Evolutionary conservation across 2,113 vertebrate genomes (phyloP), one percentile per base, ranked within the genome.

Genomic region (Myocastor coypus): DNA sequence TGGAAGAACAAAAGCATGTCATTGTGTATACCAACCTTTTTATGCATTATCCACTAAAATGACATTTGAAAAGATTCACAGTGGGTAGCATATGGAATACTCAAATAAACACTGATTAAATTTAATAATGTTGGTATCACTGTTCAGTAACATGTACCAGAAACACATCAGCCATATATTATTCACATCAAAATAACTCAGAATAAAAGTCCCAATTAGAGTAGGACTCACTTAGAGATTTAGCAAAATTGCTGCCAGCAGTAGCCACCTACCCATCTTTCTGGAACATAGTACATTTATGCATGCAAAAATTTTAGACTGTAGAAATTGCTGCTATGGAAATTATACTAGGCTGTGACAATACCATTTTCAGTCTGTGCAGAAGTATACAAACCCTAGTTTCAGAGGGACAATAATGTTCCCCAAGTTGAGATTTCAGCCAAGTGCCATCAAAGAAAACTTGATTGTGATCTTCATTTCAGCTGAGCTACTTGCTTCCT

Each of bases 111-210:
- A 84, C 52, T 96, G 63, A 89, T 92, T 97, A 95, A 94, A 92
- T 97, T 97, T 97, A 97, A 97, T 98, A 97, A 97, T 96, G 95
- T 96, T 97, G 96, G 37, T 94, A 93, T 97, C 96, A 96, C 83
- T 96, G 91, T 97, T 97, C 95, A 91, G 86, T 95, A 96, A 96
- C 96, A 94, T 94, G 83, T 97, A 94, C 75, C 91, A 91, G 86
- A 80, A 96, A 92, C 92, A 85, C 19, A 84, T 88, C 95, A 81
- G 96, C 83, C 95, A 83, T 97, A 91, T 95, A 97, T 95, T 95
- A 97, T 96, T 96, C 96, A 84, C 83, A 96, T 95, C 94, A 97
- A 97, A 97, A 97, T 96, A 97, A 91, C 75, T 95, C 63, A 92
- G 75, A 94, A 97, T 83, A 82, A 96, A 92, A 96, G 71, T 63